These are phyloP conservation scores for Typhlichthys eigenmanni DNA, from an alignment of 2,797 vertebrate species.

Conservation along the genomic window DNA sequence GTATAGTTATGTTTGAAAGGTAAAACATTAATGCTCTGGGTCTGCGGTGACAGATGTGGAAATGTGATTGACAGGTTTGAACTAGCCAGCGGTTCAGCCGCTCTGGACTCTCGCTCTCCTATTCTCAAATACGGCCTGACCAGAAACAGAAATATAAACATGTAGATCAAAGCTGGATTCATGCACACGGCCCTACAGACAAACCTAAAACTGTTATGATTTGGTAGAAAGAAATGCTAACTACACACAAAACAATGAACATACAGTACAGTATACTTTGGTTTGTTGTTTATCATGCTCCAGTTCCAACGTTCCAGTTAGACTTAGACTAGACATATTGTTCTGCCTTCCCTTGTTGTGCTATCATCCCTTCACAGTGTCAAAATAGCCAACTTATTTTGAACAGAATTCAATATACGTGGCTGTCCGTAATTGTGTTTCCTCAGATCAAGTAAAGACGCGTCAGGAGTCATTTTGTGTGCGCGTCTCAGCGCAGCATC, in stretches of 20 bases:
- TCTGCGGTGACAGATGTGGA: slow-evolving; percentile 52
- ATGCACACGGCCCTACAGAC: slow-evolving; percentile 1
- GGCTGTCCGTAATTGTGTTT: not conserved
- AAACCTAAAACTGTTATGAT: not conserved
- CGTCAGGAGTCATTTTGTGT: not conserved
- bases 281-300: not conserved
- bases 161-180: slow-evolving; percentile 32
- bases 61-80: slow-evolving; percentile 59
- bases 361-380: not conserved
- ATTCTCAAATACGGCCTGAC: slow-evolving; percentile 39
- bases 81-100: slow-evolving; percentile 31
- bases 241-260: no score
- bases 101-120: slow-evolving; percentile 22
- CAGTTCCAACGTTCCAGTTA: not conserved
- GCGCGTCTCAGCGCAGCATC: slow-evolving; percentile 25
- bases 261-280: no score
- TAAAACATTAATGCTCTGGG: slow-evolving; percentile 67
- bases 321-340: not conserved
- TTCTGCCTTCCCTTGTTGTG: not conserved
- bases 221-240: no score
- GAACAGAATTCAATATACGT: not conserved
- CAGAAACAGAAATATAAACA: slow-evolving; percentile 21
- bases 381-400: not conserved
- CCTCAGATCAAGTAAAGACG: not conserved
- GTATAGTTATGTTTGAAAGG: slow-evolving; percentile 64